A percentile compares a stretch with the other conserved stretches of the same genome.
Evolutionary conservation across 2,797 vertebrate species (phyloP).

Genomic region (Hydrolagus colliei): DNA sequence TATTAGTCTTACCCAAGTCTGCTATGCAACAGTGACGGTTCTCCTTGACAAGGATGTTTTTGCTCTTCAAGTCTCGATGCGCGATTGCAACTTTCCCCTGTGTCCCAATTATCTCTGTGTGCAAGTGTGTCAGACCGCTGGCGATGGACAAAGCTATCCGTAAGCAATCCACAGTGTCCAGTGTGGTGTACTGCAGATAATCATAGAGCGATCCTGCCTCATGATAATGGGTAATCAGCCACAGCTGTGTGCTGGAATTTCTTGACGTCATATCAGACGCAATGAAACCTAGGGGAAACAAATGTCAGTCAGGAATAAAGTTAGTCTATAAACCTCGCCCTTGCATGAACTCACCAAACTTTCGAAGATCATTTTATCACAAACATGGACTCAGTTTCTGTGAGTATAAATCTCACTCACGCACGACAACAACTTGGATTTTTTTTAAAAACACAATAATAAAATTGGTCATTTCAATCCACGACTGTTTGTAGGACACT

Average conservation of each 20-base stretch:
- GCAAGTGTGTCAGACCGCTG: constrained; percentile 86
- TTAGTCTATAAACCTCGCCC: too few species aligned
- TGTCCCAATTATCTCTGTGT: constrained; percentile 94
- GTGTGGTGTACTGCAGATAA: constrained; percentile 86
- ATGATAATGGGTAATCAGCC: constrained; percentile 95
- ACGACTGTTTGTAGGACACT: too few species aligned
- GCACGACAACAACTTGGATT: too few species aligned
- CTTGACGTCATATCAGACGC: constrained; percentile 96
- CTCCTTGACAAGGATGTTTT: constrained; percentile 93
- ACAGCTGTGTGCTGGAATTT: constrained; percentile 94
- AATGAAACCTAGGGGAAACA: constrained; percentile 71
- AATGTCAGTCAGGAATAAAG: background rate
- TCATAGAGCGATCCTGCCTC: constrained; percentile 94
- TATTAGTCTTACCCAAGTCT: constrained; percentile 71
- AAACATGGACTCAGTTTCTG: too few species aligned
- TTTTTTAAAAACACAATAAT: too few species aligned
- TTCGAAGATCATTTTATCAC: too few species aligned
- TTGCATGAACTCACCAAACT: too few species aligned
- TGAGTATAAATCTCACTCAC: too few species aligned
- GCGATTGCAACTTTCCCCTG: constrained; percentile 94
- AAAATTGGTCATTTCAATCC: too few species aligned
- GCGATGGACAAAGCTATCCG: constrained; percentile 86
- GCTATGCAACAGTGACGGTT: constrained; percentile 97
- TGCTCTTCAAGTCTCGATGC: constrained; percentile 94
- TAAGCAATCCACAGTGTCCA: constrained; percentile 82